Percentiles rank a stretch among this genome's conserved stretches.
phyloP scores from a whole-genome alignment of 2,888 invertebrate genomes.

The Crossocerus cetratus region DNA sequence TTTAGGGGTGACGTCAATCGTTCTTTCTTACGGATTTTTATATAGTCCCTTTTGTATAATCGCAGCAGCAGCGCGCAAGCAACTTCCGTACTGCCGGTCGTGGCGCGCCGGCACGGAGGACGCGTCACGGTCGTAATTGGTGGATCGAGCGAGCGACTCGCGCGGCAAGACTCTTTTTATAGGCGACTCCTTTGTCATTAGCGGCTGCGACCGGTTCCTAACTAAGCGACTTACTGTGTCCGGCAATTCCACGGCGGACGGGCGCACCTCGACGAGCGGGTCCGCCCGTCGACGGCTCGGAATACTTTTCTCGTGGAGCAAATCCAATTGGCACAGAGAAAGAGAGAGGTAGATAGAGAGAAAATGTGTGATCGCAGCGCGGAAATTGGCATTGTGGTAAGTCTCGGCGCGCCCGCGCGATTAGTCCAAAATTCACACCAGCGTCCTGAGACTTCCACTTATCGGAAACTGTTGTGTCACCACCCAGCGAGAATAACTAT shows the following conservation, averaged over 20 bases:
- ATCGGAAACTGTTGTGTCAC: not conserved
- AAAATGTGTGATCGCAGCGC: not conserved
- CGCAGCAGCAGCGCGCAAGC: constrained; percentile 29
- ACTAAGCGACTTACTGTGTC: too few species aligned
- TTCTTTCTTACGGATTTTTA: constrained; percentile 57
- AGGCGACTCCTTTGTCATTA: not conserved
- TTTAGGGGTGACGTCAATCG: constrained; percentile 43
- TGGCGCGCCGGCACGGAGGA: constrained; percentile 10
- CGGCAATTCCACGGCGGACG: too few species aligned
- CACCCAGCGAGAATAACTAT: constrained; percentile 11
- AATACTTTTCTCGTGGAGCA: not conserved
- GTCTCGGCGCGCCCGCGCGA: not conserved
- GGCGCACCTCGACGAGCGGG: too few species aligned
- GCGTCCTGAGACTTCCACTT: constrained; percentile 4
- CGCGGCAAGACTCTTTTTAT: constrained; percentile 1
- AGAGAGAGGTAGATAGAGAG: too few species aligned
- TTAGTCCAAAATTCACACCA: not conserved
- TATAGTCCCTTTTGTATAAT: constrained; percentile 55
- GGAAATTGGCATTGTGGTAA: not conserved
- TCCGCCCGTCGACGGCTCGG: too few species aligned
- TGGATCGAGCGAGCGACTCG: constrained; percentile 24
- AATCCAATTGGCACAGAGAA: not conserved
- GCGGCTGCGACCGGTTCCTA: constrained; percentile 1
- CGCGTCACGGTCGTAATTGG: constrained; percentile 21
- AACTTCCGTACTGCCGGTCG: constrained; percentile 35